A percentile compares a stretch with the other conserved stretches of the same genome.
Evolutionary conservation across 2,113 vertebrate species (phyloP).

Genomic region (Callipepla californica): DNA sequence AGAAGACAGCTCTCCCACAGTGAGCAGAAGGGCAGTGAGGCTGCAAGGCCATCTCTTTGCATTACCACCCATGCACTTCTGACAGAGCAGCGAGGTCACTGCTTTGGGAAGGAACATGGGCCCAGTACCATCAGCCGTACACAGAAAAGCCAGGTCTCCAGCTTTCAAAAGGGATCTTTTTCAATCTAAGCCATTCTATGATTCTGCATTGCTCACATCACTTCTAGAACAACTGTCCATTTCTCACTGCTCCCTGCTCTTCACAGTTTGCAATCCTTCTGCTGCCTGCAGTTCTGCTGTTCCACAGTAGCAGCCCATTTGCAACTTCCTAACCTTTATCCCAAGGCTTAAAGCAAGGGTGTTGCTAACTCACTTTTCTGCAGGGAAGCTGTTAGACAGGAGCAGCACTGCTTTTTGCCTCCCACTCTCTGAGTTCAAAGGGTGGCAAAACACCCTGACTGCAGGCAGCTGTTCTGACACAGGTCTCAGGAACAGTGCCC

Average conservation of each 20-base stretch:
- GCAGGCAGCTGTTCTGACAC: not conserved
- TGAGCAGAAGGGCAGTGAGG: rapidly evolving
- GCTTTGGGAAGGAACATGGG: not conserved
- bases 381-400: rapidly evolving
- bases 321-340: not conserved
- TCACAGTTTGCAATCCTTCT: not conserved
- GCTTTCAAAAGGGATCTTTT: not conserved
- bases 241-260: not conserved
- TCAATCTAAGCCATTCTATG: not conserved
- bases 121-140: rapidly evolving
- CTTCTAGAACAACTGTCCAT: not conserved
- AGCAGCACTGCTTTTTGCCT: not conserved
- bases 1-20: not conserved
- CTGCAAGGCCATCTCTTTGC: not conserved
- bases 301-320: not conserved
- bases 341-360: not conserved
- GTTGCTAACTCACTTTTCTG: not conserved
- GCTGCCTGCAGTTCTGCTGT: not conserved
- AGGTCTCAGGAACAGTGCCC: not conserved
- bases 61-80: rapidly evolving
- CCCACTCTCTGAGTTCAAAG: not conserved
- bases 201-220: not conserved
- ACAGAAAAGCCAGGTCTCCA: not conserved
- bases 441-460: not conserved
- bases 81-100: not conserved